Base-by-base conservation (phyloP, 30 jellyfish, hydroid and myxozoan genomes). In the Turritopsis dohrnii region DNA sequence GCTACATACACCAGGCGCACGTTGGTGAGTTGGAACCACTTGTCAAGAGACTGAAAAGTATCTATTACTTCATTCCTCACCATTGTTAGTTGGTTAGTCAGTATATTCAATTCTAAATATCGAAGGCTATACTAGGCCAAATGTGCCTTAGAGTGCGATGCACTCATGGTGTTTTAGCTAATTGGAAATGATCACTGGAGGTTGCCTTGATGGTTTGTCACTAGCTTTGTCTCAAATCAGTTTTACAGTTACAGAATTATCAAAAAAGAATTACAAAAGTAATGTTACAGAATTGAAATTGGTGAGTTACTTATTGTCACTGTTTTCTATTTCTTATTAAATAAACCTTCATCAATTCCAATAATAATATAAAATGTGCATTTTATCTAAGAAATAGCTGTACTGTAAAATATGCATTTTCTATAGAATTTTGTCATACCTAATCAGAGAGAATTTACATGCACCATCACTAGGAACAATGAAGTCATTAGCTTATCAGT, bases 161-260 rank as follows among this genome's bases (percentile, higher is more conserved):
- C 89, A 71, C 89, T 82, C 85, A 71, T 71, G 83, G 86, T 82
- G 87, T 53, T 80, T 22, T 23, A 24, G n/a, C 28, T 30, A 77
- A 23, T 82, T 82, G 76, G 98, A 88, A 85, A 92, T 92, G 98
- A 92, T 86, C 88, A 87, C 96, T 52, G 97, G 96, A 60, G 91
- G 91, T 77, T 86, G 96, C 82, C 88, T 92, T 88, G 98, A 92
- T 83, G 98, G 98, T 69, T 83, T 88, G 88, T 92, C 98, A 90
- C 98, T 92, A 90, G 98, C 98, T 69, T 83, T 92, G 96, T 92
- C 98, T 84, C 98, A 92, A 86, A 92, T 92, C 93, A 92, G 95
- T 79, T 92, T 88, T 85, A 82, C 94, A 54, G 96, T 92, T 65
- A 88, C 90, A 52, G 98, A 92, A 65, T 90, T 92, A 24, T 75